Evolutionary conservation across 2,888 invertebrate genomes (phyloP), one percentile per base, ranked within the genome.

Genomic region (Acrobeloides nanus): DNA sequence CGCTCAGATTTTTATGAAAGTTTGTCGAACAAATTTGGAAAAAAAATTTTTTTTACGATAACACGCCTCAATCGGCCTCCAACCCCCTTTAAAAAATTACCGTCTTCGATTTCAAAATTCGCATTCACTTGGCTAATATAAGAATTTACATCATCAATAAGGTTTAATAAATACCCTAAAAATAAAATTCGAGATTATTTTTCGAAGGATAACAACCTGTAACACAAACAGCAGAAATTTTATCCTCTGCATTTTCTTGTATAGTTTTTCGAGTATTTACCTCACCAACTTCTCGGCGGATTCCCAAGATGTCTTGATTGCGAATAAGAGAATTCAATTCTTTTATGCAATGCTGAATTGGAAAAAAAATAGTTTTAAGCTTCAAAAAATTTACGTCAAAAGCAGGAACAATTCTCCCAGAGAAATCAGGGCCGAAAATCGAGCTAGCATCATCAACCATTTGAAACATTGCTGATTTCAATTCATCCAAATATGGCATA

Each of bases 171-270:
- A 23, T 55, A 53, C 18, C 12, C 20, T 21, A 12, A 4, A 50
- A 18, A 5, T 24, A 46, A 8, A 49, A 6, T 12, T 42, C 24
- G n/a, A 48, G 38, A n/a, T n/a, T n/a, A n/a, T n/a, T n/a, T n/a
- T n/a, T n/a, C n/a, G n/a, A n/a, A n/a, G n/a, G n/a, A n/a, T n/a
- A n/a, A 3, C 20, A 8, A 47, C 54, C 55, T 21, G 46, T 46
- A 23, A 51, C 60, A 35, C 53, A 50, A 32, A 57, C 60, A 17
- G 60, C 49, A 0, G 50, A 51, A 1, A 57, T 38, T 37, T 57
- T 45, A 29, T 57, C 60, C 23, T 57, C 57, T 1, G 60, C 55
- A 34, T 55, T 56, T 20, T 61, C 56, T 20, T 55, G 54, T 10
- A 55, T 35, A 20, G 47, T 46, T 27, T 50, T 49, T 3, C 27